These are phyloP conservation scores for Stigmatopora nigra DNA, from an alignment of 2,113 vertebrate genomes.

Conservation along the genomic window DNA sequence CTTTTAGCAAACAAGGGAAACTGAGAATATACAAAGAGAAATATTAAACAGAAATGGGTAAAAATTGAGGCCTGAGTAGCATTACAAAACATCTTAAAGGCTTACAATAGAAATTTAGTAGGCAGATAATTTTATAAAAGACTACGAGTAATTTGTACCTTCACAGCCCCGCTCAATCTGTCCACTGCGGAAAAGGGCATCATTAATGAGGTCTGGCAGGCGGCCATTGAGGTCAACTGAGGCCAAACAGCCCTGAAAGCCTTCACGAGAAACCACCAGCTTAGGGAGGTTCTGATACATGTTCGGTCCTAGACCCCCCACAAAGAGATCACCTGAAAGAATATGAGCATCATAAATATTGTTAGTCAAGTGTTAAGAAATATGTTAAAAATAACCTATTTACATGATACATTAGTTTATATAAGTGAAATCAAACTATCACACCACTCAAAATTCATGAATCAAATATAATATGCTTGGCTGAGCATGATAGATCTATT, in stretches of 20 bases:
- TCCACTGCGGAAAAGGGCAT: conserved; percentile 88
- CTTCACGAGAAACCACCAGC: conserved; percentile 90
- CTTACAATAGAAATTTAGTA: conserved; percentile 27
- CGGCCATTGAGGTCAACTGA: conserved; percentile 94
- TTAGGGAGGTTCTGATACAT: conserved; percentile 97
- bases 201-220: conserved; percentile 91
- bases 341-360: background rate
- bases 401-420: too few species aligned
- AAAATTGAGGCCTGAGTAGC: conserved; percentile 16
- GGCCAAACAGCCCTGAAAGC: conserved; percentile 93
- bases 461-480: too few species aligned
- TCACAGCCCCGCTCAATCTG: conserved; percentile 96
- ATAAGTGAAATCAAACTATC: too few species aligned
- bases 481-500: too few species aligned
- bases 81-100: conserved; percentile 28
- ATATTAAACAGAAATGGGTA: conserved; percentile 15
- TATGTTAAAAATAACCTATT: too few species aligned
- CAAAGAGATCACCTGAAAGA: conserved; percentile 83
- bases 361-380: background rate
- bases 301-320: conserved; percentile 88
- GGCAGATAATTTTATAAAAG: conserved; percentile 17
- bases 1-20: conserved; percentile 4
- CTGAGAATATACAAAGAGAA: conserved; percentile 9
- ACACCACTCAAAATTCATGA: too few species aligned
- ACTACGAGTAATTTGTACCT: conserved; percentile 71